These are phyloP conservation scores for Oxygymnocypris stewartii DNA, from an alignment of 2,113 vertebrate species.

Conservation along the genomic window DNA sequence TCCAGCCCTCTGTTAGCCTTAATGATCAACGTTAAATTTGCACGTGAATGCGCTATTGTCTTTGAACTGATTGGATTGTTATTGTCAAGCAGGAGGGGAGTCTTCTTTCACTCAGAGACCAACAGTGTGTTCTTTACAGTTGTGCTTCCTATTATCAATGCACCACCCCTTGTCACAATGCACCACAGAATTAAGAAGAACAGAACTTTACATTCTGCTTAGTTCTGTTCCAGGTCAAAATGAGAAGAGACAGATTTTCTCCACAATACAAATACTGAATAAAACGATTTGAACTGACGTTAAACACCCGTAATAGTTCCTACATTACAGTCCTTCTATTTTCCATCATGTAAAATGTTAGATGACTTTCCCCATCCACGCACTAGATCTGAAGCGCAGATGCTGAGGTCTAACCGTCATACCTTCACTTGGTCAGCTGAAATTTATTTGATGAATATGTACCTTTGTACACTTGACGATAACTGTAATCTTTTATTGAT, in stretches of 20 bases:
- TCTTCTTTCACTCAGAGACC: conserved; percentile 63
- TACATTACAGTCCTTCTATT: not conserved
- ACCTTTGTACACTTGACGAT: not conserved
- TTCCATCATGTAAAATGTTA: not conserved
- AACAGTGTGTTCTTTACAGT: conserved; percentile 72
- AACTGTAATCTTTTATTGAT: conserved; percentile 41
- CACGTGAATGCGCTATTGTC: conserved; percentile 68
- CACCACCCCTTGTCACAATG: conserved; percentile 69
- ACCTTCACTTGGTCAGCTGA: not conserved
- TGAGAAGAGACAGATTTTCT: not conserved
- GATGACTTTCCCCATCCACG: not conserved
- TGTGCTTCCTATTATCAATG: conserved; percentile 64
- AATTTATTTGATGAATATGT: not conserved
- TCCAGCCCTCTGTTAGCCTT: conserved; percentile 33
- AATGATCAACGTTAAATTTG: conserved; percentile 69
- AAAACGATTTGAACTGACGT: not conserved
- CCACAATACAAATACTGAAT: not conserved
- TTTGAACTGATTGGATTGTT: conserved; percentile 75
- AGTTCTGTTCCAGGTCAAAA: conserved; percentile 1
- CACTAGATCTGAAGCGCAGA: not conserved
- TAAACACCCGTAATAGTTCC: not conserved
- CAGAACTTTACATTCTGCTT: conserved; percentile 41
- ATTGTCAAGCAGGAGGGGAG: conserved; percentile 69
- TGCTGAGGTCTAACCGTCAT: not conserved
- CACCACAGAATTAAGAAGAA: conserved; percentile 61